Base-by-base conservation (phyloP, 2,888 invertebrate genomes). In the Ferrisia virgata region DNA sequence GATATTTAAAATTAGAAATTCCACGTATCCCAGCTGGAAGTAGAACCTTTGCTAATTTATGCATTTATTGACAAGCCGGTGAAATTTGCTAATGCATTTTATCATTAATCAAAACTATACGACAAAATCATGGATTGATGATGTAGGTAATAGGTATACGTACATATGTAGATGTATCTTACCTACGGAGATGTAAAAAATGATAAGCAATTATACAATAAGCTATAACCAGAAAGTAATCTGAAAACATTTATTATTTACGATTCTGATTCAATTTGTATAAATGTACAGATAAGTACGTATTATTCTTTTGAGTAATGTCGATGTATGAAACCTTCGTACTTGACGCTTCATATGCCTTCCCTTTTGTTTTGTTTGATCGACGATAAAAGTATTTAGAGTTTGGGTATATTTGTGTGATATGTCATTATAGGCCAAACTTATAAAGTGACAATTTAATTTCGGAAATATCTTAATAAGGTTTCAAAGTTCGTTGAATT, bases 271-370 rank as follows among this genome's bases (percentile, higher is more conserved):
- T 64, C 28, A 31, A 64, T 64, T 64, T 64, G 64, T 64, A n/a
- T n/a, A 15, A 31, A 64, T 31, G 28, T 18, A 15, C 28, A 31
- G 64, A 31, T 64, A 64, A 64, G 64, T 64, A n/a, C n/a, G n/a
- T n/a, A 9, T 43, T 15, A 64, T 64, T 64, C 28, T 28, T 64
- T 28, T 31, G 28, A 28, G 64, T 28, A 64, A 28, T 15, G 25
- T n/a, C n/a, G n/a, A n/a, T n/a, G n/a, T n/a, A n/a, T n/a, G 64
- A 64, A 64, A 64, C 64, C 64, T 64, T 64, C 64, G 64, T n/a
- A 64, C 28, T 64, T 28, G 28, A 64, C 28, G 64, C 13, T 64
- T 64, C 28, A 8, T n/a, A n/a, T 64, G 1, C 15, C 64, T 28
- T 28, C 28, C 28, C 28, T 64, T 64, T 64, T 5, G 53, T 53